A percentile compares a stretch with the other conserved stretches of the same genome.
Conservation (phyloP, 2,888 invertebrate genomes). For the Sarcophaga carnaria region DNA sequence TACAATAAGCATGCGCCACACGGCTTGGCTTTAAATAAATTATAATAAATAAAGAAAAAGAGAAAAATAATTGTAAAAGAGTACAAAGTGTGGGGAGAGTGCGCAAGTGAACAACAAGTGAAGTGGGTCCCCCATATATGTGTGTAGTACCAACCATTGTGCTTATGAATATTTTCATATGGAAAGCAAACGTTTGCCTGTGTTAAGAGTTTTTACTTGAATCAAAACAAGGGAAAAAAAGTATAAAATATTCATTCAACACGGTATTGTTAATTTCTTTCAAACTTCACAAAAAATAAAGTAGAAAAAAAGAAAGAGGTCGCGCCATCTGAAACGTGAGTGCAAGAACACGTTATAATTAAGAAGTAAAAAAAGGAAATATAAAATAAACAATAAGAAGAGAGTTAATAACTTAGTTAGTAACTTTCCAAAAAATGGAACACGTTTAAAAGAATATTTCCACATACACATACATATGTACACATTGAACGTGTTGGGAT, state of each 20-base stretch:
- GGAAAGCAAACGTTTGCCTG: slow-evolving; percentile 15
- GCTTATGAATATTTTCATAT: slow-evolving; percentile 9
- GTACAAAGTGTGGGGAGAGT: neutral
- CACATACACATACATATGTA: neutral
- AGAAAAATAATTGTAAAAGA: slow-evolving; percentile 20
- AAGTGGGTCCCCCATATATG: neutral
- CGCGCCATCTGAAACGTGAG: slow-evolving; percentile 48
- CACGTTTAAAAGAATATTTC: slow-evolving; percentile 47
- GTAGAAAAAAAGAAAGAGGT: slow-evolving; percentile 46
- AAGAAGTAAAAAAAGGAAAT: slow-evolving; percentile 34
- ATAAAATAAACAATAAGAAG: neutral
- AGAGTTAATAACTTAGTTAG: neutral
- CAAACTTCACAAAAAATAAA: neutral
- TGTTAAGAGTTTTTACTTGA: neutral
- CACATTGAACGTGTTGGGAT: slow-evolving; percentile 49
- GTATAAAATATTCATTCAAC: neutral
- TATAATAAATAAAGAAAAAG: neutral
- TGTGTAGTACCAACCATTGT: neutral
- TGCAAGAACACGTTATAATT: slow-evolving; percentile 55
- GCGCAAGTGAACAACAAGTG: neutral
- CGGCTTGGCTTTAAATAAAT: no score
- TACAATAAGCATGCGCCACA: no score
- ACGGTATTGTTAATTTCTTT: slow-evolving; percentile 25
- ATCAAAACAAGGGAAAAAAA: slow-evolving; percentile 19
- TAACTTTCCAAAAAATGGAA: slow-evolving; percentile 56